Percentiles rank a stretch among this genome's conserved stretches.
Conservation (phyloP, 2,797 vertebrate genomes). For the Leptodon cayanensis region DNA sequence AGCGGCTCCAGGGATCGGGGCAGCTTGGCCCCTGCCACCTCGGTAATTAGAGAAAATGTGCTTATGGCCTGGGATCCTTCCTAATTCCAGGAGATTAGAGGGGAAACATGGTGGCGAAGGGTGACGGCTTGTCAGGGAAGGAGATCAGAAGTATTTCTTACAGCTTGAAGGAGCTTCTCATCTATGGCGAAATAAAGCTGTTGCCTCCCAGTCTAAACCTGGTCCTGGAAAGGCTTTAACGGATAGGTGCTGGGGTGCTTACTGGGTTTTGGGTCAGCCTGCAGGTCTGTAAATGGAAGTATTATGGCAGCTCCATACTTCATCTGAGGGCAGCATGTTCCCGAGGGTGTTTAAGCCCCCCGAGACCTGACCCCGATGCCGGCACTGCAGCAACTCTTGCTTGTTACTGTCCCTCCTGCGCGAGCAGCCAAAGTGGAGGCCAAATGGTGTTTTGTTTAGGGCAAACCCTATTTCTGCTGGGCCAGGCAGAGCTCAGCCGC, state of each 20-base stretch:
- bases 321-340: neutral
- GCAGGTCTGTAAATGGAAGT: neutral
- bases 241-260: neutral
- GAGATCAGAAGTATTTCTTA: neutral
- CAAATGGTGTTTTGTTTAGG: neutral
- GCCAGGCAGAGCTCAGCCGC: neutral
- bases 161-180: neutral
- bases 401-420: neutral
- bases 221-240: neutral
- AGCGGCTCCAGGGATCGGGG: neutral
- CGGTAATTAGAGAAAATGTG: neutral
- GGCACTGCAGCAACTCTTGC: neutral
- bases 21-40: neutral
- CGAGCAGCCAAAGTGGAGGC: rapidly evolving
- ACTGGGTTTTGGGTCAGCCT: neutral
- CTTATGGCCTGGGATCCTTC: neutral
- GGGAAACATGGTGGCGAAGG: neutral
- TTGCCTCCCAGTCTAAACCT: neutral
- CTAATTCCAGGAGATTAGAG: neutral
- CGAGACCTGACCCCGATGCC: neutral
- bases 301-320: neutral
- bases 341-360: neutral
- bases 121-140: neutral
- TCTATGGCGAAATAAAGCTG: neutral
- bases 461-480: neutral